Conservation (phyloP, 2,888 invertebrate genomes). For the Phortica magna region DNA sequence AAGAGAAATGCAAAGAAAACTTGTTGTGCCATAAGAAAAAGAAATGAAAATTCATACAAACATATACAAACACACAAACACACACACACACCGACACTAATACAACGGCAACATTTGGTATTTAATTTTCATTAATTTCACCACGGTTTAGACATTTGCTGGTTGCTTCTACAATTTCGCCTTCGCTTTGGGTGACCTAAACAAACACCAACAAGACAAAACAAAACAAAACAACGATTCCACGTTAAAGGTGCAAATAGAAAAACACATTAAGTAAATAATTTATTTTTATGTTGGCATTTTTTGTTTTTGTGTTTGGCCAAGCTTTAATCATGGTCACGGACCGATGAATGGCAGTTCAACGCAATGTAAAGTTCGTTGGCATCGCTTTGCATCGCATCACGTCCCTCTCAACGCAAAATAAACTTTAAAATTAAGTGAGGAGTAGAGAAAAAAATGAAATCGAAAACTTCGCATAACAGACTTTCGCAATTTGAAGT, state of each 20-base stretch:
- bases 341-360: not conserved
- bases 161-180: not conserved
- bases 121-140: constrained; percentile 26
- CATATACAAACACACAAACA: not conserved
- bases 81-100: constrained; percentile 2
- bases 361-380: constrained; percentile 20
- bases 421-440: not conserved
- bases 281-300: constrained; percentile 4
- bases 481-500: constrained; percentile 7
- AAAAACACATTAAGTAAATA: constrained; percentile 15
- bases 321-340: not conserved
- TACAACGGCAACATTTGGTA: constrained; percentile 10
- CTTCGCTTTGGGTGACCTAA: not conserved
- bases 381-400: not conserved
- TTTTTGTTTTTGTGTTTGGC: not conserved
- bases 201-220: not conserved
- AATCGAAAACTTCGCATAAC: not conserved
- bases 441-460: not conserved
- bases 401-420: not conserved
- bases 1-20: not conserved
- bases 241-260: not conserved
- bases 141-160: not conserved
- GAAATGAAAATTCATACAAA: not conserved
- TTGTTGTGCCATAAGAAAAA: not conserved
- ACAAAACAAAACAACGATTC: not conserved